phyloP scores from a whole-genome alignment of 2,113 vertebrate species.

The Gymnorhina tibicen region DNA sequence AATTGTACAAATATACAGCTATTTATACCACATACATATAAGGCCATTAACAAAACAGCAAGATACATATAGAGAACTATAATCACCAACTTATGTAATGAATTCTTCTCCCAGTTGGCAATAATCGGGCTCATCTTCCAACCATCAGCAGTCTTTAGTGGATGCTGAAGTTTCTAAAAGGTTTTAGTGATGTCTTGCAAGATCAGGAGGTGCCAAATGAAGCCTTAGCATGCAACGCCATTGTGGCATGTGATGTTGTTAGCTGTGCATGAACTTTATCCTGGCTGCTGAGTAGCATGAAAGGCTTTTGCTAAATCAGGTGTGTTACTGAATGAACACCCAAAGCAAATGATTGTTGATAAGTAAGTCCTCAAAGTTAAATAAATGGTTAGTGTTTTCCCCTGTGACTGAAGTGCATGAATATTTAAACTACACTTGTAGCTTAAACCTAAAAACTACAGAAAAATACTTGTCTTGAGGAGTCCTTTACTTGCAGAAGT shows the following conservation, averaged over 20 bases:
- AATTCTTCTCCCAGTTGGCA: background rate
- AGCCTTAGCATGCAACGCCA: background rate
- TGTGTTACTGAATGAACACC: background rate
- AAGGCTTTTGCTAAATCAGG: background rate
- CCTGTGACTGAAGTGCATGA: slow-evolving; percentile 37
- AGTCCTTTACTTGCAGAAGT: slow-evolving; percentile 62
- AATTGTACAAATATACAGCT: slow-evolving; percentile 16
- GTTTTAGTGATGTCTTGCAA: background rate
- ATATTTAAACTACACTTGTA: background rate
- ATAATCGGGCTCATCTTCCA: background rate
- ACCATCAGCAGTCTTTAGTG: background rate
- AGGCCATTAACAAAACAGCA: background rate
- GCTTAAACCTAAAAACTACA: background rate
- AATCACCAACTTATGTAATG: background rate
- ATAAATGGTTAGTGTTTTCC: background rate
- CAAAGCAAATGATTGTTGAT: background rate
- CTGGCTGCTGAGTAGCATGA: background rate
- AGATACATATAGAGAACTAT: background rate
- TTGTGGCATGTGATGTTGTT: background rate
- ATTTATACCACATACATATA: background rate
- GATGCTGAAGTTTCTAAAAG: background rate
- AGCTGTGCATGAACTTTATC: background rate
- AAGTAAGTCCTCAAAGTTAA: background rate
- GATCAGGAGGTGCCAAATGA: background rate
- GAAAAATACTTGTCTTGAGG: background rate